Percentiles rank a stretch among this genome's conserved stretches.
Evolutionary conservation across 2,797 vertebrate genomes (phyloP).

Genomic region (Alectoris magna): DNA sequence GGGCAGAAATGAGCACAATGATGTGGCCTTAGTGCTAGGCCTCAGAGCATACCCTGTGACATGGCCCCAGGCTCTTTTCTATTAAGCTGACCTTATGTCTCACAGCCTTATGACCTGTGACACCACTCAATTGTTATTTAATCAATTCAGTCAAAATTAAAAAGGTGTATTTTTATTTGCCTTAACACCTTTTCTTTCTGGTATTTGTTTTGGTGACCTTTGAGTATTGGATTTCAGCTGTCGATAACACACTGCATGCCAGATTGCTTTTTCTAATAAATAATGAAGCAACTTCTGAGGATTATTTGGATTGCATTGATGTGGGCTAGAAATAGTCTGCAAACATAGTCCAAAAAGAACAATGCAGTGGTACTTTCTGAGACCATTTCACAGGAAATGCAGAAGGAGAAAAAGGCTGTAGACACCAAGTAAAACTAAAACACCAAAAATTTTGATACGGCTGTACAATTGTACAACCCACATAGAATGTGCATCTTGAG

Average conservation of each 20-base stretch:
- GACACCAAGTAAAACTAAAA: background rate
- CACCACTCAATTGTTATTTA: conserved; percentile 80
- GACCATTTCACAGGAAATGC: background rate
- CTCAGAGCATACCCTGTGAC: conserved; percentile 68
- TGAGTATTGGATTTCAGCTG: conserved; percentile 77
- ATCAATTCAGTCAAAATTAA: conserved; percentile 81
- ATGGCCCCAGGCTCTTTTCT: conserved; percentile 71
- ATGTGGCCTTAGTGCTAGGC: conserved; percentile 44
- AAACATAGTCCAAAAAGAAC: conserved; percentile 38
- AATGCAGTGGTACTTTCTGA: conserved; percentile 11
- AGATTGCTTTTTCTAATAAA: conserved; percentile 79
- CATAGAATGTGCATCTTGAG: background rate
- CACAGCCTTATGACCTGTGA: conserved; percentile 78
- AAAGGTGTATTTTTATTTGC: conserved; percentile 83
- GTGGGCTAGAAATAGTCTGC: conserved; percentile 39
- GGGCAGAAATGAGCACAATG: conserved; percentile 48
- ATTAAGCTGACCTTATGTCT: conserved; percentile 73
- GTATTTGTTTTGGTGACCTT: conserved; percentile 78
- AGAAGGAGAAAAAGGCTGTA: background rate
- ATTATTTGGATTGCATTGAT: conserved; percentile 39
- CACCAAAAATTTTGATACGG: background rate
- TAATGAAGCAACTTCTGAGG: conserved; percentile 73
- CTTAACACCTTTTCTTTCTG: conserved; percentile 72
- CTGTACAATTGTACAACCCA: background rate
- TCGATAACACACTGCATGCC: conserved; percentile 62